phyloP scores from a whole-genome alignment of 2,888 invertebrate genomes.

The Arctia plantaginis region DNA sequence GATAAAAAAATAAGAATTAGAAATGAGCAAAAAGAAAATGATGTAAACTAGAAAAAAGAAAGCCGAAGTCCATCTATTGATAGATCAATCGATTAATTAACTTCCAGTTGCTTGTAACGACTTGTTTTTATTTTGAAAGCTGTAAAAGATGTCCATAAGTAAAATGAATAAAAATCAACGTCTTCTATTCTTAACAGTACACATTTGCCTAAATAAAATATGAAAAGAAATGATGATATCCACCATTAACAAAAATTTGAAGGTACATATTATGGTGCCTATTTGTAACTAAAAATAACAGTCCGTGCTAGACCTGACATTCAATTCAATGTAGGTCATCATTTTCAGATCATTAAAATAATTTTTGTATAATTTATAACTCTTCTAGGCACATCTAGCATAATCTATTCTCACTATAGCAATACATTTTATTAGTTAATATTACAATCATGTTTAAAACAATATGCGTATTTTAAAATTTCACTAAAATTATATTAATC shows the following conservation, averaged over 20 bases:
- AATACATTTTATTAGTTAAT: constrained; percentile 17
- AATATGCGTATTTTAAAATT: not conserved
- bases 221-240: not conserved
- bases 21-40: no score
- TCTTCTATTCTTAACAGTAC: no score
- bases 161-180: no score
- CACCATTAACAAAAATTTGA: not conserved
- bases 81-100: no score
- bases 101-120: no score
- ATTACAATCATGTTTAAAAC: constrained; percentile 8
- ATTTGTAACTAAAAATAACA: not conserved
- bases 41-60: no score
- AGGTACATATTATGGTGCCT: not conserved
- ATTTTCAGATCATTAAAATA: constrained; percentile 20
- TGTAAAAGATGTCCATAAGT: no score
- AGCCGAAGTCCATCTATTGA: no score
- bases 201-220: not conserved
- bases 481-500: constrained; percentile 3
- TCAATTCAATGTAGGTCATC: not conserved
- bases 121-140: no score
- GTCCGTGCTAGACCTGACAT: not conserved
- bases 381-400: constrained; percentile 11
- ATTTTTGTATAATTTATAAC: constrained; percentile 15
- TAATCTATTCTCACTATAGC: constrained; percentile 20
- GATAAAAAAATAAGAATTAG: not conserved